Conservation (phyloP, 2,797 vertebrate species). For the Characodon lateralis region DNA sequence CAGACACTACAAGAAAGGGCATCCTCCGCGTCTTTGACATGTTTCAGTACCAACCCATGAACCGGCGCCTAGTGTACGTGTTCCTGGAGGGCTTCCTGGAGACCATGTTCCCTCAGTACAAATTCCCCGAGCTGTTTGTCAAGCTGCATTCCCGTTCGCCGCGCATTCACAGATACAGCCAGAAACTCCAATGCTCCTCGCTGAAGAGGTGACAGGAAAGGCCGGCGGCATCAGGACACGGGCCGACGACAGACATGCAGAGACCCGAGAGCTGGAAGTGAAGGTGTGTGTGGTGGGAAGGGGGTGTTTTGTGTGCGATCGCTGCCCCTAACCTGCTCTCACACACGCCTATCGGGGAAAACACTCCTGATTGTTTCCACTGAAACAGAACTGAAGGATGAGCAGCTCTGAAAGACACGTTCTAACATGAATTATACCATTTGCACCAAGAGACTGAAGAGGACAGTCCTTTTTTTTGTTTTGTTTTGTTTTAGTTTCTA, state of each 20-base stretch:
- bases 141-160: slow-evolving; percentile 97
- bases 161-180: slow-evolving; percentile 89
- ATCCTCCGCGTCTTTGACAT: slow-evolving; percentile 98
- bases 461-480: slow-evolving; percentile 54
- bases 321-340: slow-evolving; percentile 45
- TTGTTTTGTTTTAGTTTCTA: slow-evolving; percentile 11
- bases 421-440: slow-evolving; percentile 54
- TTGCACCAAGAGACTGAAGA: slow-evolving; percentile 70
- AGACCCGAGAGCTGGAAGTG: slow-evolving; percentile 44
- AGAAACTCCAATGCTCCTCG: slow-evolving; percentile 90
- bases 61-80: slow-evolving; percentile 95
- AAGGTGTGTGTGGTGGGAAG: slow-evolving; percentile 29
- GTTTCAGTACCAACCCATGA: slow-evolving; percentile 98
- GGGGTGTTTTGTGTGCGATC: slow-evolving; percentile 23
- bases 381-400: slow-evolving; percentile 36
- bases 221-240: slow-evolving; percentile 57
- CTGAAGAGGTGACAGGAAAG: slow-evolving; percentile 97
- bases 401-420: slow-evolving; percentile 33
- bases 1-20: slow-evolving; percentile 96
- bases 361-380: slow-evolving; percentile 57
- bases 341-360: slow-evolving; percentile 41
- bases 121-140: slow-evolving; percentile 96
- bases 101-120: slow-evolving; percentile 97
- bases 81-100: slow-evolving; percentile 98
- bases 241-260: slow-evolving; percentile 29